phyloP scores from a whole-genome alignment of 1,140 invertebrate species.

The Drosophila melanica region DNA sequence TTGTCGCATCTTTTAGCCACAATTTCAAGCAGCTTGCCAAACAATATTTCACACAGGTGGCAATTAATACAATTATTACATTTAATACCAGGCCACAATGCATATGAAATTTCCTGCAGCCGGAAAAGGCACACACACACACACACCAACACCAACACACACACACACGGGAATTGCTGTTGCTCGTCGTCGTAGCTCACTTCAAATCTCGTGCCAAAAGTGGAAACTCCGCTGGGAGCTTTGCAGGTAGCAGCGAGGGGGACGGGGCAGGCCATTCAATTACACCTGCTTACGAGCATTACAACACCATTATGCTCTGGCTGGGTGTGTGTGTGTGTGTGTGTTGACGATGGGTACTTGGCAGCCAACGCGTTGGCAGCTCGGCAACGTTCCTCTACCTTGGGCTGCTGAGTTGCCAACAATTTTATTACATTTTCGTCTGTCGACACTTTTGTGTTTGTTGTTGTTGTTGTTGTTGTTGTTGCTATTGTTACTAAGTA shows the following conservation, averaged over 20 bases:
- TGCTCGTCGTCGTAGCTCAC: constrained; percentile 30
- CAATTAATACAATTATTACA: constrained; percentile 78
- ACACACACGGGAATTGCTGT: constrained; percentile 1
- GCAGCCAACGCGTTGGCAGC: constrained; percentile 16
- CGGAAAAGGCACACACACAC: constrained; percentile 31
- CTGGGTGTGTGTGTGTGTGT: constrained; percentile 21
- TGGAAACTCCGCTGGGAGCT: constrained; percentile 51
- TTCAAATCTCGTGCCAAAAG: constrained; percentile 63
- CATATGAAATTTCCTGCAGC: constrained; percentile 60
- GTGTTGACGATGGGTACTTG: constrained; percentile 31
- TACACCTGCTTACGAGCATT: constrained; percentile 75
- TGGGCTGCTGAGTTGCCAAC: constrained; percentile 68
- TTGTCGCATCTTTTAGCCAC: neutral
- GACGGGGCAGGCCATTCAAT: constrained; percentile 64
- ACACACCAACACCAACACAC: constrained; percentile 15
- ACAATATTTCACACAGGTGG: constrained; percentile 45
- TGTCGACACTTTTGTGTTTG: constrained; percentile 69
- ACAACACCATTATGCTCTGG: constrained; percentile 41
- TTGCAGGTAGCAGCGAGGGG: neutral
- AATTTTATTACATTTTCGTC: constrained; percentile 81
- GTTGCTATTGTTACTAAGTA: constrained; percentile 67
- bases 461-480: constrained; percentile 31
- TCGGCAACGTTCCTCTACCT: constrained; percentile 7
- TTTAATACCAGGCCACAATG: constrained; percentile 69
- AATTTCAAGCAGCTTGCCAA: constrained; percentile 7